Conservation (phyloP, 2,888 invertebrate species). For the Helobdella robusta region DNA sequence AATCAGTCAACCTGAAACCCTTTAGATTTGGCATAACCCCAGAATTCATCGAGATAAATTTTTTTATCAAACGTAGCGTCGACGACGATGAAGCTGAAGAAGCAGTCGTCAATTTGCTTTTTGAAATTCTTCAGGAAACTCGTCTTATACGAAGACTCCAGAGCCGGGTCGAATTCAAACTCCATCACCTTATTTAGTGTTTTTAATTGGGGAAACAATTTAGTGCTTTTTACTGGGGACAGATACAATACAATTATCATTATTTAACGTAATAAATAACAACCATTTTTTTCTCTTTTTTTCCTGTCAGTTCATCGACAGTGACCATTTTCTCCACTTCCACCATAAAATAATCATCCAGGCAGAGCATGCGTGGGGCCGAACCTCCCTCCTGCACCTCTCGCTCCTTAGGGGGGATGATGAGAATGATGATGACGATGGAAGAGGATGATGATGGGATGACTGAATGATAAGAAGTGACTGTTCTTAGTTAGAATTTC, state of each 20-base stretch:
- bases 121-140: constrained; percentile 80
- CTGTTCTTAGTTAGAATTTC: too few relatives aligned
- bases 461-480: too few relatives aligned
- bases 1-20: constrained; percentile 65
- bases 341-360: constrained; percentile 90
- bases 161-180: constrained; percentile 76
- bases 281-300: constrained; percentile 60
- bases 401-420: constrained; percentile 53
- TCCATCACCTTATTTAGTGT: too few relatives aligned
- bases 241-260: neutral
- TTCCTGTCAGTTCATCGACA: constrained; percentile 64
- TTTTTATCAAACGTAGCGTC: constrained; percentile 77
- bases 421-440: too few relatives aligned
- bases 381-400: constrained; percentile 74
- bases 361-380: constrained; percentile 79
- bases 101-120: constrained; percentile 77
- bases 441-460: too few relatives aligned
- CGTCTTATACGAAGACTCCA: constrained; percentile 70
- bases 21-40: constrained; percentile 67
- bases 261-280: constrained; percentile 1
- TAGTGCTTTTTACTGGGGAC: neutral
- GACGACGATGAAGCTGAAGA: constrained; percentile 81
- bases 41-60: constrained; percentile 71
- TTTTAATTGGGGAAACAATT: neutral
- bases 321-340: constrained; percentile 52